phyloP scores from a whole-genome alignment of 2,113 vertebrate genomes.

The Pelodiscus sinensis region DNA sequence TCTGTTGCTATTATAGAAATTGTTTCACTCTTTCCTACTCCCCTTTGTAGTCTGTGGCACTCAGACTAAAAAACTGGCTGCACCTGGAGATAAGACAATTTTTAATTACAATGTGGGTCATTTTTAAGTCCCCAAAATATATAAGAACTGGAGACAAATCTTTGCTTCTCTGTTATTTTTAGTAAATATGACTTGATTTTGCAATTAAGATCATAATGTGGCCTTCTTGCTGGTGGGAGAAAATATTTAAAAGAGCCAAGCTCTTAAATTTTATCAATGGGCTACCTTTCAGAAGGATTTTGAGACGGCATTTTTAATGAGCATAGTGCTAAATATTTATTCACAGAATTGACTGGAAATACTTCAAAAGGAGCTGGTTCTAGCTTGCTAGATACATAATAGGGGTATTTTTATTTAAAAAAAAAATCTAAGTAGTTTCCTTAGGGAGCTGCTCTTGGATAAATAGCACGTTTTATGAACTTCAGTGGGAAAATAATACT shows the following conservation, averaged over 20 bases:
- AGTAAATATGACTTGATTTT: neutral
- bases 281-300: constrained; percentile 34
- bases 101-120: neutral
- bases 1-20: neutral
- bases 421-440: constrained; percentile 36
- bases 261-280: constrained; percentile 26
- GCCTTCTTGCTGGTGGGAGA: constrained; percentile 43
- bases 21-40: neutral
- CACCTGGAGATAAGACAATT: constrained; percentile 22
- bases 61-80: neutral
- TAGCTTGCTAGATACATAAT: constrained; percentile 58
- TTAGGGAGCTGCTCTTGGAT: constrained; percentile 57
- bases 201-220: constrained; percentile 13
- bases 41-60: neutral
- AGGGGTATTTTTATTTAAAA: constrained; percentile 52
- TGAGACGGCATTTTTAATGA: constrained; percentile 40
- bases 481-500: constrained; percentile 39
- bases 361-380: constrained; percentile 56
- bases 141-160: neutral
- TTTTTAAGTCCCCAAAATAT: constrained; percentile 10
- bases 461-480: constrained; percentile 60
- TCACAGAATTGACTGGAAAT: constrained; percentile 50
- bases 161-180: neutral
- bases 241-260: neutral
- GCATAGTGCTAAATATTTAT: constrained; percentile 55